Evolutionary conservation across 2,888 invertebrate species (phyloP).

Genomic region (Apamea crenata): DNA sequence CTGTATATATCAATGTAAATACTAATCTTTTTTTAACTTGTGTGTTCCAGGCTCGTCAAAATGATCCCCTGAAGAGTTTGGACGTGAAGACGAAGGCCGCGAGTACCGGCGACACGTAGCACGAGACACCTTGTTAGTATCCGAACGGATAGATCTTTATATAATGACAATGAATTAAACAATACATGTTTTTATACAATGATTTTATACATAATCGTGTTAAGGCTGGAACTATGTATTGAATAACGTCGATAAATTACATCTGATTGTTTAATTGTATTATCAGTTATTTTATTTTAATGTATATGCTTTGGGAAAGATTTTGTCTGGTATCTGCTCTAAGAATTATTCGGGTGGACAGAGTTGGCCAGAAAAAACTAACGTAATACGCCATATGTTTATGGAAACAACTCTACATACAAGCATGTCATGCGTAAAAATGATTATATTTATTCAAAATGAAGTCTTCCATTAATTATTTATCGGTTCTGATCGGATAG

Average conservation of each 20-base stretch:
- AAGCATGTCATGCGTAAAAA: background rate
- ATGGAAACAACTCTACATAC: background rate
- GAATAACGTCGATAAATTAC: conserved; percentile 8
- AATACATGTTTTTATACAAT: conserved; percentile 57
- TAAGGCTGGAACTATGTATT: conserved; percentile 62
- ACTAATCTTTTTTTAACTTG: conserved; percentile 2
- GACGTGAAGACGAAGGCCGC: conserved; percentile 89
- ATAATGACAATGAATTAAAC: conserved; percentile 27
- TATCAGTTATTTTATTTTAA: conserved; percentile 28
- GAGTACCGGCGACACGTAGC: conserved; percentile 78
- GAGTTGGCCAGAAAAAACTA: background rate
- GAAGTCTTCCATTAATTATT: background rate
- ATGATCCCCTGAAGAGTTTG: conserved; percentile 92
- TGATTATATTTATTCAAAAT: background rate
- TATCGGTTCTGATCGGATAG: too few species aligned
- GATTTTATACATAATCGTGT: conserved; percentile 63
- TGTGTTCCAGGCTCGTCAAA: conserved; percentile 90
- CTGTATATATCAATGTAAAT: background rate
- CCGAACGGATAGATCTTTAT: conserved; percentile 60
- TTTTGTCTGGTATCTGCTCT: background rate
- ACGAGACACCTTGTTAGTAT: conserved; percentile 81
- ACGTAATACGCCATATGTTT: background rate
- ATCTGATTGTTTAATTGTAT: conserved; percentile 2
- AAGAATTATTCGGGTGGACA: background rate
- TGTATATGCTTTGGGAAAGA: background rate